Conservation (phyloP, 1,140 invertebrate genomes). For the Frieseomelitta varia region DNA sequence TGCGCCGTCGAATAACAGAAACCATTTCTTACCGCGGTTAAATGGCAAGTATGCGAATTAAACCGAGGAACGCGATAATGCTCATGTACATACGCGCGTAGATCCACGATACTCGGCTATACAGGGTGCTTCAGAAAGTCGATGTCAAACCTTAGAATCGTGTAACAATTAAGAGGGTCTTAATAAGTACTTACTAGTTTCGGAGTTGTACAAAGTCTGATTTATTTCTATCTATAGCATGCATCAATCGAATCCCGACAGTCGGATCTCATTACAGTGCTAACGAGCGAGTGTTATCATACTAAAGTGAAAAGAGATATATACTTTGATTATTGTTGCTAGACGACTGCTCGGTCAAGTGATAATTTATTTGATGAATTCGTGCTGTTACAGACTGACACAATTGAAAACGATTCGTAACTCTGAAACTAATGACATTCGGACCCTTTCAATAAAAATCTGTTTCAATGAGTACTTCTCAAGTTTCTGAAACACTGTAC, state of each 20-base stretch:
- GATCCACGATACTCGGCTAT: background rate
- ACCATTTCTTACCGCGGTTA: constrained; percentile 33
- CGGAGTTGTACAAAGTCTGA: background rate
- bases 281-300: background rate
- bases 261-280: no score
- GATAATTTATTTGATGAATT: background rate
- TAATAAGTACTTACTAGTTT: background rate
- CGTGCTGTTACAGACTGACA: background rate
- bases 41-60: constrained; percentile 27
- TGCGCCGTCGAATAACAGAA: constrained; percentile 36
- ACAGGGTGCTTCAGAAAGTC: background rate
- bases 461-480: background rate
- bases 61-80: constrained; percentile 38
- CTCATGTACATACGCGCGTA: background rate
- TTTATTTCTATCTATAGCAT: background rate
- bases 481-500: background rate
- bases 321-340: background rate
- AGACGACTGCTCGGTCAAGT: background rate
- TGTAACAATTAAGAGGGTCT: background rate
- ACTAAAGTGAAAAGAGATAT: background rate
- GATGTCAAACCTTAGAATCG: background rate
- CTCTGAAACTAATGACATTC: background rate
- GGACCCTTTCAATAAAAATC: no score
- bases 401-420: background rate
- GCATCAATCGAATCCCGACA: no score